Evolutionary conservation across 35 echinoderm and acorn worm genomes (phyloP).

Genomic region (Acanthaster planci): DNA sequence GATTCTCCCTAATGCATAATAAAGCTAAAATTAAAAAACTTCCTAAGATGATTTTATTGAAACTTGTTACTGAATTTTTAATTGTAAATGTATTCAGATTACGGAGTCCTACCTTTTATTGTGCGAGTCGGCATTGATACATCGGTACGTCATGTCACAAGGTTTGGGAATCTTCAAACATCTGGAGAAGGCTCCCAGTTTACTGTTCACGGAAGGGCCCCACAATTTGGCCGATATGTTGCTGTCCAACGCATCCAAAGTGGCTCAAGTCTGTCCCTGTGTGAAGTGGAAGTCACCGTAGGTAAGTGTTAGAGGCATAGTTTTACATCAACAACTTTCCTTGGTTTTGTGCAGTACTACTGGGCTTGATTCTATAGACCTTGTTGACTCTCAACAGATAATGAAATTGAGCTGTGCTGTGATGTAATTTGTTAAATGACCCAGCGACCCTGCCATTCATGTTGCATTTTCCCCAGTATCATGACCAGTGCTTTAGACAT

Average conservation of each 20-base stretch:
- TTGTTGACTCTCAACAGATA: no score
- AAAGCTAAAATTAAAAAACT: no score
- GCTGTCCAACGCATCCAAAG: constrained; percentile 44
- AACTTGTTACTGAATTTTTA: background rate
- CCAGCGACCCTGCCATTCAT: no score
- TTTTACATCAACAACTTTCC: no score
- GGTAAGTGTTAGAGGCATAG: constrained; percentile 57
- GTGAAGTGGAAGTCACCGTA: constrained; percentile 64
- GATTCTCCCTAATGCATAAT: no score
- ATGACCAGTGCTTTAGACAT: no score
- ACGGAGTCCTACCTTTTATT: constrained; percentile 49
- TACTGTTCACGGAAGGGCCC: constrained; percentile 40
- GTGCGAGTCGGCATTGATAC: constrained; percentile 56
- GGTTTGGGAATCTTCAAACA: constrained; percentile 50
- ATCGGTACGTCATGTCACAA: constrained; percentile 35
- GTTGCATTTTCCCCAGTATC: no score
- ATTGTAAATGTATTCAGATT: background rate
- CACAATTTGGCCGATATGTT: constrained; percentile 51
- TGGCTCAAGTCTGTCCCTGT: constrained; percentile 42
- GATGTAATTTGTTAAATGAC: no score
- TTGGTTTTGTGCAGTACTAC: no score
- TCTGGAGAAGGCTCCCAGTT: background rate
- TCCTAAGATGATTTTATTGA: no score
- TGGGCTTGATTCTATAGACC: no score
- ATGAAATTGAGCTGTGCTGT: no score